A percentile compares a stretch with the other conserved stretches of the same genome.
phyloP scores from a whole-genome alignment of 64 coral and sea anemone genomes.

The Stichodactyla mertensii region DNA sequence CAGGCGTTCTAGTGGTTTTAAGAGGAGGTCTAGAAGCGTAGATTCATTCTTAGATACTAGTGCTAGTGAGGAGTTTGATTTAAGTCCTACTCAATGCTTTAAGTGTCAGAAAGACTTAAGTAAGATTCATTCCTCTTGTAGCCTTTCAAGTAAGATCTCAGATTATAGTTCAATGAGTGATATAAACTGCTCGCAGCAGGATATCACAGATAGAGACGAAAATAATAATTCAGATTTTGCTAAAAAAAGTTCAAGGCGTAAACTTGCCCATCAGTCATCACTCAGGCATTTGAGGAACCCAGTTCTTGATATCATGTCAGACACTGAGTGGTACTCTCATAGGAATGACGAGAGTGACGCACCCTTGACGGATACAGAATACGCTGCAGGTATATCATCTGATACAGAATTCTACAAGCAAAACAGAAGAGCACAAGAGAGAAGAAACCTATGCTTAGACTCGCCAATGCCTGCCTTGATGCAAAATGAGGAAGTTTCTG shows the following conservation, averaged over 20 bases:
- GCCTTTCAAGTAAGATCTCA: conserved; percentile 69
- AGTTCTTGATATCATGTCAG: conserved; percentile 61
- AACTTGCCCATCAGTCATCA: conserved; percentile 23
- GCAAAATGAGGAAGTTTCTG: conserved; percentile 36
- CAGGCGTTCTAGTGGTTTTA: conserved; percentile 6
- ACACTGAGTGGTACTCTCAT: conserved; percentile 67
- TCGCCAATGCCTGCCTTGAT: conserved; percentile 67
- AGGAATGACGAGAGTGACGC: conserved; percentile 79
- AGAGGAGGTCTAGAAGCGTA: conserved; percentile 80
- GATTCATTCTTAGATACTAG: conserved; percentile 72
- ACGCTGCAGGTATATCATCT: conserved; percentile 63
- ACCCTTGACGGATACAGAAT: conserved; percentile 67
- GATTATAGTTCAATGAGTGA: conserved; percentile 90
- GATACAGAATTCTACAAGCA: conserved; percentile 82
- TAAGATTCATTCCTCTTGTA: conserved; percentile 48
- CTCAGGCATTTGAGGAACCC: conserved; percentile 29
- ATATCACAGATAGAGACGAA: conserved; percentile 56
- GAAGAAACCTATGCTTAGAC: conserved; percentile 65
- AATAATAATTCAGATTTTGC: conserved; percentile 56
- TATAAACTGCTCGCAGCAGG: conserved; percentile 63
- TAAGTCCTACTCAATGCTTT: conserved; percentile 82
- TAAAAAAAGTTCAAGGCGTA: not conserved
- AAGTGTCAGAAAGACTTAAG: conserved; percentile 86
- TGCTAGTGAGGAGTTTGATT: conserved; percentile 39
- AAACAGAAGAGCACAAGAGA: conserved; percentile 49